Evolutionary conservation across 1,140 invertebrate species (phyloP).

Genomic region (Microplitis demolitor): DNA sequence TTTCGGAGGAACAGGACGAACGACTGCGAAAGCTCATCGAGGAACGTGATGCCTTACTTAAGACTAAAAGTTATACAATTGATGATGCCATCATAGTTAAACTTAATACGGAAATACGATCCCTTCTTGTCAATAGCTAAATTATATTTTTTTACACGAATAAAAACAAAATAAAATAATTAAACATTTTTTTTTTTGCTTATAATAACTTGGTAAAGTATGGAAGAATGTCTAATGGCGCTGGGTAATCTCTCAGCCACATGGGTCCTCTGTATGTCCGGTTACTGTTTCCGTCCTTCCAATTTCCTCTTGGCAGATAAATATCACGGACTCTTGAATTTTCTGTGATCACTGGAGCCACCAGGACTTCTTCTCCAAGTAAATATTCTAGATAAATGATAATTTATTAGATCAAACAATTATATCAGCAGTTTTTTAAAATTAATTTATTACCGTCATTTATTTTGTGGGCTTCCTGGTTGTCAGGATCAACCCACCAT

Average conservation of each 20-base stretch:
- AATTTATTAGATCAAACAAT: constrained; percentile 2
- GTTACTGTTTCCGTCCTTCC: constrained; percentile 66
- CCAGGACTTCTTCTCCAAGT: constrained; percentile 81
- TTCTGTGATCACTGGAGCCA: constrained; percentile 79
- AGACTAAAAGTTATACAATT: constrained; percentile 52
- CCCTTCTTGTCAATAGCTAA: constrained; percentile 37
- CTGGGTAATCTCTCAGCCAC: constrained; percentile 72
- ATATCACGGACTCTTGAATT: constrained; percentile 71
- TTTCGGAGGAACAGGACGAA: constrained; percentile 40
- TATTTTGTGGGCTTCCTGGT: constrained; percentile 68
- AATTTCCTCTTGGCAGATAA: constrained; percentile 75
- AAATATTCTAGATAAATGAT: constrained; percentile 73
- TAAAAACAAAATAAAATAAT: constrained; percentile 9
- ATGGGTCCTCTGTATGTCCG: constrained; percentile 63
- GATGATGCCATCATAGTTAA: constrained; percentile 54
- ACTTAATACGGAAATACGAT: constrained; percentile 50
- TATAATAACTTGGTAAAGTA: constrained; percentile 60
- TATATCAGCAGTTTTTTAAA: constrained; percentile 1
- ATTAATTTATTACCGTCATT: constrained; percentile 64
- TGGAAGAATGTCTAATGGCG: constrained; percentile 70
- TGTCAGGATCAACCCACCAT: constrained; percentile 86
- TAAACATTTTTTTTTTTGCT: background rate
- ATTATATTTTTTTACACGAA: constrained; percentile 14
- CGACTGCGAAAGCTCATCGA: constrained; percentile 44
- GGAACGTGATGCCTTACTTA: constrained; percentile 49